Evolutionary conservation across 2,797 vertebrate genomes (phyloP).

Genomic region (Lepus townsendii): DNA sequence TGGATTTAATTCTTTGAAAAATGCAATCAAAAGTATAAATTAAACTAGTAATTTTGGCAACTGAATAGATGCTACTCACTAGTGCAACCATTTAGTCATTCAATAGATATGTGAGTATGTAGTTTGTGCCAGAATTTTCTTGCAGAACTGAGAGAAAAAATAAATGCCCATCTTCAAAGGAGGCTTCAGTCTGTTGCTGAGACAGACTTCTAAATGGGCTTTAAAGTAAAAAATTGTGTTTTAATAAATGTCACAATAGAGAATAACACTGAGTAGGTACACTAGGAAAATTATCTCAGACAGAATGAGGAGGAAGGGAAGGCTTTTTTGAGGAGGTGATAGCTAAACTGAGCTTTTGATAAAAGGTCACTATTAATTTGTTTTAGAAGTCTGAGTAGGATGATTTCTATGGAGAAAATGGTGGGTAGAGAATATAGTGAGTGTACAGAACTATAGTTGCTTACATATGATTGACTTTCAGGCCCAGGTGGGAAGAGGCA

Average conservation of each 20-base stretch:
- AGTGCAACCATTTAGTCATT: background rate
- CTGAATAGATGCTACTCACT: background rate
- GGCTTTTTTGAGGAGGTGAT: background rate
- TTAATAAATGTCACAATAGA: background rate
- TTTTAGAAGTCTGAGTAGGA: background rate
- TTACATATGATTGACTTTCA: background rate
- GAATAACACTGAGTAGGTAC: background rate
- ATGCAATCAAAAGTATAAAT: background rate
- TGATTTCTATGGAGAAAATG: background rate
- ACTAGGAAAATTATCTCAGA: background rate
- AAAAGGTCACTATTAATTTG: background rate
- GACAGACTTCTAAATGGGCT: background rate
- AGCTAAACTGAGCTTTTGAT: background rate
- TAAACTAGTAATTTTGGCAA: constrained; percentile 15
- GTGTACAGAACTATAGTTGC: background rate
- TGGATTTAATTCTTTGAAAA: constrained; percentile 21
- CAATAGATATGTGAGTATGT: background rate
- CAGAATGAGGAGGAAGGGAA: background rate
- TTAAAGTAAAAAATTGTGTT: background rate
- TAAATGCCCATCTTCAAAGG: background rate
- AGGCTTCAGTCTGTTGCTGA: background rate
- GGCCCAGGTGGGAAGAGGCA: background rate
- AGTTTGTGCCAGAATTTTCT: background rate
- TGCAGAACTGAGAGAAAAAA: constrained; percentile 1
- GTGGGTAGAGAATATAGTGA: background rate